Base-by-base conservation (phyloP, 1,140 invertebrate genomes). In the Dinoponera quadriceps region DNA sequence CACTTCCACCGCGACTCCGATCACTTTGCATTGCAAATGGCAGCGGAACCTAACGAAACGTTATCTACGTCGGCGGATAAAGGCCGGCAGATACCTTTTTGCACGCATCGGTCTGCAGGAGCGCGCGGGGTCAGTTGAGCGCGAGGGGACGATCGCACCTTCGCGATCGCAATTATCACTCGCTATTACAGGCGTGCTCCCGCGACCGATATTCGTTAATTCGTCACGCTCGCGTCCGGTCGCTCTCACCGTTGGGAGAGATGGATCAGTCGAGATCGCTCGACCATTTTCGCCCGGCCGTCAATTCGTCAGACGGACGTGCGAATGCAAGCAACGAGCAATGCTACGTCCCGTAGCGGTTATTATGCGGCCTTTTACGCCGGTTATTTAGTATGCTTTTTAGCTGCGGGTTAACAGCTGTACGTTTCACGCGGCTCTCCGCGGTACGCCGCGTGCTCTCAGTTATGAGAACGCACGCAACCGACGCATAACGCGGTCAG, bases 361-460 rank as follows among this genome's bases (percentile, higher is more conserved):
- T 73, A 82, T 88, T 88, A 88, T 80, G 75, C 75, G 63, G 77
- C 65, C 71, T 88, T 88, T 88, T 71, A 88, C 63, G 83, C 57
- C 71, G 80, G 86, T 86, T 57, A 85, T 88, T 90, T 83, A 88
- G 83, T 62, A 78, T 85, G 90, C 85, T 89, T 88, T 90, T 88
- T 85, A 89, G 90, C 87, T 91, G 90, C 90, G 89, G 91, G 89
- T 91, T 90, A 90, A 92, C 90, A 92, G 90, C 91, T 92, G 90
- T 86, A 87, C 87, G 83, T 88, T 91, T 91, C 87, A 88, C 86
- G n/a, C n/a, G 73, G 71, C 85, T 65, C 72, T 80, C 82, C 85
- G 87, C 73, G 74, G 86, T 33, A 5, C 54, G 29, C 29, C 68
- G 69, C 55, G 72, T 83, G 33, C 68, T 59, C 74, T 59, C 72